Conservation (phyloP, 2,888 invertebrate genomes). For the Eupithecia vulgata region DNA sequence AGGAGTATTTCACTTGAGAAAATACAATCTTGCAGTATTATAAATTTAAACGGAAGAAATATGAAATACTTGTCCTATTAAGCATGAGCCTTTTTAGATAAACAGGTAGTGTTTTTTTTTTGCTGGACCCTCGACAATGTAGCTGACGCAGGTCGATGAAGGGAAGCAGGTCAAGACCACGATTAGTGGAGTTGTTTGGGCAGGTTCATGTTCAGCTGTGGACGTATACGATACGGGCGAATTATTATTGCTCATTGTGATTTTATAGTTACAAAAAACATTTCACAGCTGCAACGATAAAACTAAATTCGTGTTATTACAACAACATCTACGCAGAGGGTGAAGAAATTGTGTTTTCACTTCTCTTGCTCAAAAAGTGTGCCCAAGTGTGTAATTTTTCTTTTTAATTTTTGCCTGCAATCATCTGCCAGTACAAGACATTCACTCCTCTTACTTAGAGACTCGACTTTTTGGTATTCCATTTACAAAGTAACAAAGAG, state of each 20-base stretch:
- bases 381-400: no score
- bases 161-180: neutral
- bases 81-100: neutral
- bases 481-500: no score
- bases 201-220: neutral
- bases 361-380: no score
- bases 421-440: no score
- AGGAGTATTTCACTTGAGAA: conserved; percentile 20
- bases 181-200: neutral
- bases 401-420: no score
- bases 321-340: neutral
- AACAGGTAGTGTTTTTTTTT: neutral
- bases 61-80: neutral
- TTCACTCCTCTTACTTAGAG: no score
- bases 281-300: neutral
- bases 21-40: conserved; percentile 14
- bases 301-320: neutral
- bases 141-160: neutral
- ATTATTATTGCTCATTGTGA: neutral
- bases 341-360: neutral
- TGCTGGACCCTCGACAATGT: neutral
- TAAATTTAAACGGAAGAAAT: conserved; percentile 13
- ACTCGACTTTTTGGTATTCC: no score
- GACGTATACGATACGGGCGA: neutral
- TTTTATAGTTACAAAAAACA: neutral